Conservation (phyloP, 1,140 invertebrate genomes). For the Drosophila pectinifera region DNA sequence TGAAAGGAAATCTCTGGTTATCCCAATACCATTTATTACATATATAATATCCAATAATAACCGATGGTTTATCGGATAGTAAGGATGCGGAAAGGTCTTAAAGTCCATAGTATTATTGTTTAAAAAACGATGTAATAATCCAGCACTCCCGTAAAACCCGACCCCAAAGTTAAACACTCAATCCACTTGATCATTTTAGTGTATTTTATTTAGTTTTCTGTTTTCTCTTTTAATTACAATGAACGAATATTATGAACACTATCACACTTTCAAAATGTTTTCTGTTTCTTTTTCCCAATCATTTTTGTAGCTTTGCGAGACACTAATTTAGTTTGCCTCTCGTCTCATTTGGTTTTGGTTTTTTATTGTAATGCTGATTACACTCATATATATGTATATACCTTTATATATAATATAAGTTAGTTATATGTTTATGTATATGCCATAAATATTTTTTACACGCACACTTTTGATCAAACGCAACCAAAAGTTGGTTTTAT, state of each 20-base stretch:
- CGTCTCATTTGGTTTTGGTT: constrained; percentile 11
- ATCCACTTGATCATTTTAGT: constrained; percentile 32
- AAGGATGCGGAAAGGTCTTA: too few species aligned
- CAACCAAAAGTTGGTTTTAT: constrained; percentile 69
- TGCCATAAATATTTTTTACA: constrained; percentile 61
- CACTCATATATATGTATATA: constrained; percentile 67
- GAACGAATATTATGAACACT: constrained; percentile 82
- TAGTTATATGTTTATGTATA: constrained; percentile 64
- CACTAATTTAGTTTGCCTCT: constrained; percentile 64
- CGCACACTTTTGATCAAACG: constrained; percentile 78
- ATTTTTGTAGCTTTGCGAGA: constrained; percentile 53
- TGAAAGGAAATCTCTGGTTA: too few species aligned
- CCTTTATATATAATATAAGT: constrained; percentile 65
- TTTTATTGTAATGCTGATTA: constrained; percentile 72
- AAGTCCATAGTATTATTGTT: background rate
- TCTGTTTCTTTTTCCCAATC: constrained; percentile 29
- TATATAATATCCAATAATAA: background rate
- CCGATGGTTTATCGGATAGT: background rate
- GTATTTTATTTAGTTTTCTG: constrained; percentile 60
- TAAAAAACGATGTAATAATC: background rate
- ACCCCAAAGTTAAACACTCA: background rate
- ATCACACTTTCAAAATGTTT: constrained; percentile 82
- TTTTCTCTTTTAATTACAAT: constrained; percentile 74
- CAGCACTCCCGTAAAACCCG: background rate
- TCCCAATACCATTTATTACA: too few species aligned